Conservation (phyloP, 1,140 invertebrate species). For the Chrysoperla carnea region DNA sequence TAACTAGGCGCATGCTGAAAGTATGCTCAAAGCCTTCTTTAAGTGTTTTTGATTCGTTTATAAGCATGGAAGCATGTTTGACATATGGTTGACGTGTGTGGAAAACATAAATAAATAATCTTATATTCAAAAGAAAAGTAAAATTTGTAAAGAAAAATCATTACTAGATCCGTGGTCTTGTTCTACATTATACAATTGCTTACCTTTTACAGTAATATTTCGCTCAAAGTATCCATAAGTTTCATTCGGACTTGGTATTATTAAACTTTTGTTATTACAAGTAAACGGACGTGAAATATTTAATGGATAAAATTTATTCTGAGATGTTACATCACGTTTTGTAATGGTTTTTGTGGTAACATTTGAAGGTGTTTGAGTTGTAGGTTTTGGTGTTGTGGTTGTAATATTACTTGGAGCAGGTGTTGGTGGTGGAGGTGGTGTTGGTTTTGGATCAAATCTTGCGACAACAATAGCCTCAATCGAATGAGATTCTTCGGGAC, state of each 20-base stretch:
- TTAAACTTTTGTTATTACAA: slow-evolving; percentile 36
- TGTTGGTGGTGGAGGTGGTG: slow-evolving; percentile 35
- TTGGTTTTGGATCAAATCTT: slow-evolving; percentile 39
- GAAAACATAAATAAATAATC: too few species aligned
- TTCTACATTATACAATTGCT: neutral
- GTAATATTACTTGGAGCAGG: slow-evolving; percentile 29
- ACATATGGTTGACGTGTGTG: too few species aligned
- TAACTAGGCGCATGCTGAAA: too few species aligned
- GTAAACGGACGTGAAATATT: slow-evolving; percentile 27
- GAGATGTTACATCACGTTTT: slow-evolving; percentile 10
- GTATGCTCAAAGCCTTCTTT: too few species aligned
- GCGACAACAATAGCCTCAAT: slow-evolving; percentile 51
- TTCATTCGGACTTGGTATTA: slow-evolving; percentile 41
- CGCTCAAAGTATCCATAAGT: slow-evolving; percentile 54
- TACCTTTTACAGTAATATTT: slow-evolving; percentile 35
- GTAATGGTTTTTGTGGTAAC: slow-evolving; percentile 22
- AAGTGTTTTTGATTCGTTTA: too few species aligned
- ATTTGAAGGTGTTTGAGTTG: slow-evolving; percentile 26
- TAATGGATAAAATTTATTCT: slow-evolving; percentile 8
- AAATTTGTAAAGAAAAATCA: too few species aligned
- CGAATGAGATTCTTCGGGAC: slow-evolving; percentile 34
- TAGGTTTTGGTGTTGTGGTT: slow-evolving; percentile 8
- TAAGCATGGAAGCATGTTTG: too few species aligned
- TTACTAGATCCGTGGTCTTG: too few species aligned
- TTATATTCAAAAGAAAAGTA: too few species aligned